Conservation (phyloP, 1,140 invertebrate genomes). For the Drosophila persimilis region DNA sequence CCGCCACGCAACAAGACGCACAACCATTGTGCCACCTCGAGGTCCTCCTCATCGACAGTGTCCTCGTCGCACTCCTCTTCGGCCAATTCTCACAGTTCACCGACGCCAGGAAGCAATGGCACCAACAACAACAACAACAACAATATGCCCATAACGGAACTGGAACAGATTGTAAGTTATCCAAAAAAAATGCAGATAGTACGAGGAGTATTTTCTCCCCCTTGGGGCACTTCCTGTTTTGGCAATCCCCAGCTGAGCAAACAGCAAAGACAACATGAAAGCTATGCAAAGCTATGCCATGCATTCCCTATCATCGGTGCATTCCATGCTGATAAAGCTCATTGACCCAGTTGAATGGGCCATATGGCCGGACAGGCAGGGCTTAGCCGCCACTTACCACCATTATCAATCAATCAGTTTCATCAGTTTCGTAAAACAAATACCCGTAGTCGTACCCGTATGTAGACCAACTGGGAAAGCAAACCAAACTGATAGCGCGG, state of each 20-base stretch:
- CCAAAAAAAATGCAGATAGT: not conserved
- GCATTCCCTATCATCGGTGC: constrained; percentile 20
- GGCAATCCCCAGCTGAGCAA: constrained; percentile 61
- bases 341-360: constrained; percentile 66
- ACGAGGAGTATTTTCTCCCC: not conserved
- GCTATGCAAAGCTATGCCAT: not conserved
- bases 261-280: constrained; percentile 33
- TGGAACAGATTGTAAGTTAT: constrained; percentile 86
- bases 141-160: constrained; percentile 85
- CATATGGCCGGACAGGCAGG: constrained; percentile 25
- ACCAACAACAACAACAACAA: constrained; percentile 82
- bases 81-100: constrained; percentile 60
- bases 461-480: constrained; percentile 37
- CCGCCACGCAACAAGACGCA: constrained; percentile 84
- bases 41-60: constrained; percentile 83
- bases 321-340: constrained; percentile 62
- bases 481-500: constrained; percentile 33
- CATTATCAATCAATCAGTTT: constrained; percentile 72
- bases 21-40: constrained; percentile 73
- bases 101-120: constrained; percentile 82
- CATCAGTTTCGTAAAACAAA: constrained; percentile 43
- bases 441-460: constrained; percentile 10
- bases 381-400: constrained; percentile 55
- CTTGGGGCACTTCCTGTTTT: constrained; percentile 42
- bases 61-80: constrained; percentile 78